Percentiles rank a stretch among this genome's conserved stretches.
These are phyloP conservation scores for Catalaphyllia jardinei DNA, from an alignment of 64 coral and sea anemone species.

Conservation along the genomic window DNA sequence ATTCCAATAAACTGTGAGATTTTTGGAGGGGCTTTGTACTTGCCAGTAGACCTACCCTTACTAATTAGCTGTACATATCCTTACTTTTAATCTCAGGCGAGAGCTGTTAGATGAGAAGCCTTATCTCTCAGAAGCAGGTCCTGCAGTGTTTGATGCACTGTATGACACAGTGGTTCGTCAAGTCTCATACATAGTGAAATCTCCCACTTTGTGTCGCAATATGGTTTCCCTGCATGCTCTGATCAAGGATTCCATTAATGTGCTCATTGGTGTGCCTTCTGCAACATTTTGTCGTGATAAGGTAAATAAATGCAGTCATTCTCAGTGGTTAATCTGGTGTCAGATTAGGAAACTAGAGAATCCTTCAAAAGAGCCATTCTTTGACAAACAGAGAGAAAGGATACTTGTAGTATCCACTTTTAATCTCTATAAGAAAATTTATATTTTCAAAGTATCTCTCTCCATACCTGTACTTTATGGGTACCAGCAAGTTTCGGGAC, in stretches of 20 bases:
- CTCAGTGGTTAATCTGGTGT: too few relatives aligned
- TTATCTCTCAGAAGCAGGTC: conserved; percentile 88
- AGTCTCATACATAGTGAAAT: conserved; percentile 76
- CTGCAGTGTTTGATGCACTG: conserved; percentile 77
- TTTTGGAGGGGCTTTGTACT: too few relatives aligned
- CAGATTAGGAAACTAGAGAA: too few relatives aligned
- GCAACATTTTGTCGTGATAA: conserved; percentile 72
- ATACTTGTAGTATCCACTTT: too few relatives aligned
- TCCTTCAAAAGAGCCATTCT: too few relatives aligned
- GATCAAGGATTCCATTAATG: conserved; percentile 78
- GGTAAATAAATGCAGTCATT: conserved; percentile 16
- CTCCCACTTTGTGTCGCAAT: conserved; percentile 17
- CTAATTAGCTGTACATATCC: background rate
- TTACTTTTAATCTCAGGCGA: conserved; percentile 34
- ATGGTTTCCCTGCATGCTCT: conserved; percentile 56
- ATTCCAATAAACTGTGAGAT: too few relatives aligned
- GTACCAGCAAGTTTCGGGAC: too few relatives aligned
- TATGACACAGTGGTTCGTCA: conserved; percentile 76
- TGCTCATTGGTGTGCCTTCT: conserved; percentile 92
- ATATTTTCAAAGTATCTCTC: too few relatives aligned
- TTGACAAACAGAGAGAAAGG: too few relatives aligned
- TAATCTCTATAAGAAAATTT: too few relatives aligned
- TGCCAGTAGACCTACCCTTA: background rate
- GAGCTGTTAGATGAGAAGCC: conserved; percentile 57
- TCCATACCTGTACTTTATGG: too few relatives aligned